phyloP scores from a whole-genome alignment of 2,888 invertebrate genomes.

The Drymonia ruficornis region DNA sequence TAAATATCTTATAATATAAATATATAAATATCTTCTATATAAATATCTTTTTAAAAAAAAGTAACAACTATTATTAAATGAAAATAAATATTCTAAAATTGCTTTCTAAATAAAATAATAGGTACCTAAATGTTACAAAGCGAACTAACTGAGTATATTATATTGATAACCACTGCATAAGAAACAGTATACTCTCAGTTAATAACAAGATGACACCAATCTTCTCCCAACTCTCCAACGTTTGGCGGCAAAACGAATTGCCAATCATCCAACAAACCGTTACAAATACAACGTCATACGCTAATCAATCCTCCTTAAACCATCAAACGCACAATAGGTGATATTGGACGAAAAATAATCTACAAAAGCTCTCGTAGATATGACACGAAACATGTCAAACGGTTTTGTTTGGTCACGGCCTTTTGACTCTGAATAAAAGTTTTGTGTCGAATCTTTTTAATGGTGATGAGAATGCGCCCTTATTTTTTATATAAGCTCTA shows the following conservation, averaged over 20 bases:
- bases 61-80: no score
- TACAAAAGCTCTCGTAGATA: conserved; percentile 32
- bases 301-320: conserved; percentile 40
- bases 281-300: conserved; percentile 47
- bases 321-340: conserved; percentile 27
- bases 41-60: no score
- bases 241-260: conserved; percentile 11
- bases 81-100: no score
- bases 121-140: no score
- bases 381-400: conserved; percentile 27
- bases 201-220: neutral
- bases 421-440: conserved; percentile 14
- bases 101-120: no score
- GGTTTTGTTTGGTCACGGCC: conserved; percentile 36
- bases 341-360: conserved; percentile 35
- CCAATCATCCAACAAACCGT: conserved; percentile 23
- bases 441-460: conserved; percentile 2
- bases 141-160: no score
- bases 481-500: neutral
- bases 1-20: no score
- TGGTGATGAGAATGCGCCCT: neutral
- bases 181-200: neutral
- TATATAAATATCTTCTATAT: no score
- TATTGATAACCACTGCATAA: no score
- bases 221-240: neutral